Conservation (phyloP, 2,113 vertebrate genomes). For the Nycticryphes semicollaris region DNA sequence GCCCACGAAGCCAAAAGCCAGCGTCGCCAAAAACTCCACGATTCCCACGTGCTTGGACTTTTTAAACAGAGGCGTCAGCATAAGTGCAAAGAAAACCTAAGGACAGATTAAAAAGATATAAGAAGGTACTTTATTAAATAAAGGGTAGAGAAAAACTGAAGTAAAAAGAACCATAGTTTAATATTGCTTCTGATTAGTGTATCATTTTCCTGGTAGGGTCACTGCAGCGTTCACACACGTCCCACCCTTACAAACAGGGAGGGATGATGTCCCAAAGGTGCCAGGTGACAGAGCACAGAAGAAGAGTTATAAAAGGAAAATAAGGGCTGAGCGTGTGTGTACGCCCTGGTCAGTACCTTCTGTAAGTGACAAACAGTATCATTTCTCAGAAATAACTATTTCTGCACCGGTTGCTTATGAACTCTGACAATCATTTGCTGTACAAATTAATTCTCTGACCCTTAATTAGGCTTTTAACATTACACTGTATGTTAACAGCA, state of each 20-base stretch:
- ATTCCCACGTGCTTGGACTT: slow-evolving; percentile 95
- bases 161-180: background rate
- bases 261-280: background rate
- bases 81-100: slow-evolving; percentile 95
- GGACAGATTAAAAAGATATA: background rate
- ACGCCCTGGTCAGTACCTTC: background rate
- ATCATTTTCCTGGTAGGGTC: background rate
- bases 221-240: background rate
- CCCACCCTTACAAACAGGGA: background rate
- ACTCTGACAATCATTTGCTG: too few relatives aligned
- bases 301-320: background rate
- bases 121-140: background rate
- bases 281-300: background rate
- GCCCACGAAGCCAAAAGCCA: slow-evolving; percentile 90
- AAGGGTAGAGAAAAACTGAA: background rate
- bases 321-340: fast-evolving
- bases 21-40: slow-evolving; percentile 89
- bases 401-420: background rate
- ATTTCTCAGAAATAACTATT: background rate
- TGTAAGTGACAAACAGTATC: background rate
- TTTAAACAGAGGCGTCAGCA: slow-evolving; percentile 94
- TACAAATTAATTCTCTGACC: background rate
- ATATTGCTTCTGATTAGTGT: background rate
- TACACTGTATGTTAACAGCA: background rate
- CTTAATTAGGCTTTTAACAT: background rate